Percentiles rank a stretch among this genome's conserved stretches.
Conservation (phyloP, 2,113 vertebrate species). For the Mesitornis unicolor region DNA sequence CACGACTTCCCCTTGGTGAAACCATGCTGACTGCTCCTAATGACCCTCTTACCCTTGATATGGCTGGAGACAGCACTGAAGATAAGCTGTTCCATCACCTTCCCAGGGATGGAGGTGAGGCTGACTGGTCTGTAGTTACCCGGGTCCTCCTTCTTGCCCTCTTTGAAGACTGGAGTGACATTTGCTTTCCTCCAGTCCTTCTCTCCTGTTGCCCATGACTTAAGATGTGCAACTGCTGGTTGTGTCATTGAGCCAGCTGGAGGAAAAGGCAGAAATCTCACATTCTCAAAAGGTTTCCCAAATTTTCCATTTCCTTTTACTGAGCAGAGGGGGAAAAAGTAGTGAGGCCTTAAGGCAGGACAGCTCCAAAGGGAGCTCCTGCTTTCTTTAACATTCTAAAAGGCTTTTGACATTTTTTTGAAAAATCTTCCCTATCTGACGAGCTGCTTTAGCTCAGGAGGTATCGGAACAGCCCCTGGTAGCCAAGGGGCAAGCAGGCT, state of each 20-base stretch:
- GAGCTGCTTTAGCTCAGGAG: background rate
- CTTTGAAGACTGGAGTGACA: too few species aligned
- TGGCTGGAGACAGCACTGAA: too few species aligned
- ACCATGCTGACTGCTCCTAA: too few species aligned
- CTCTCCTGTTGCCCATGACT: too few species aligned
- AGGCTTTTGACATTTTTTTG: too few species aligned
- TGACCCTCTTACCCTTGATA: too few species aligned
- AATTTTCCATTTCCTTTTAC: background rate
- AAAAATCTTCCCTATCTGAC: background rate
- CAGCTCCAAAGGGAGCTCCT: background rate
- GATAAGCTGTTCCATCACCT: too few species aligned
- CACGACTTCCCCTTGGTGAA: too few species aligned
- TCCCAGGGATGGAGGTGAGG: too few species aligned
- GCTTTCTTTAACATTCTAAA: background rate
- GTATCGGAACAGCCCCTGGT: background rate
- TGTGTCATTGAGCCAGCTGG: background rate
- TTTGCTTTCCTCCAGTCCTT: too few species aligned
- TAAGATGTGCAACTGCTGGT: background rate
- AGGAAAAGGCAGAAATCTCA: background rate
- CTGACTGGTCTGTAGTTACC: too few species aligned
- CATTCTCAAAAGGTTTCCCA: background rate
- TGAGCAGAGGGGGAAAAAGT: background rate
- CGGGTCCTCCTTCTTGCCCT: too few species aligned
- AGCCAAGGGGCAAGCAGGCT: background rate
- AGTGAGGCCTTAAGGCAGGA: background rate